Evolutionary conservation across 2,888 invertebrate species (phyloP).

Genomic region (Xanthia togata): DNA sequence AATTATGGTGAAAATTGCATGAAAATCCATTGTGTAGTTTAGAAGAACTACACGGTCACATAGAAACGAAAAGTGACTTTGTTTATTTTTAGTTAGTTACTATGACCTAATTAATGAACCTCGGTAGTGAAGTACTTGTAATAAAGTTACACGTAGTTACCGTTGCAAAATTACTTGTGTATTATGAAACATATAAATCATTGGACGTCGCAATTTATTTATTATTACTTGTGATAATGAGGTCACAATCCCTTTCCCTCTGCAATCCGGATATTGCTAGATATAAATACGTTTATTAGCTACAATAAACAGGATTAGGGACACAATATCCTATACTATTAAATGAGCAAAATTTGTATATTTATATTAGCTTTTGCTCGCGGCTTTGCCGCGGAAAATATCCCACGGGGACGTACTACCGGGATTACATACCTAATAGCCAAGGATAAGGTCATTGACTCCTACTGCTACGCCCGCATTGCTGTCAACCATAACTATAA

Average conservation of each 20-base stretch:
- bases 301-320: constrained; percentile 6
- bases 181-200: constrained; percentile 1
- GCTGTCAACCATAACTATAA: too few species aligned
- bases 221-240: constrained; percentile 24
- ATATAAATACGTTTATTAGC: constrained; percentile 19
- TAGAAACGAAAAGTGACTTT: neutral
- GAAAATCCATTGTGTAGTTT: neutral
- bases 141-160: neutral
- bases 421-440: too few species aligned
- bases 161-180: constrained; percentile 1
- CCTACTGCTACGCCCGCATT: too few species aligned
- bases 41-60: neutral
- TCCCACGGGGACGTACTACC: too few species aligned
- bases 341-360: too few species aligned
- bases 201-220: neutral
- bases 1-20: neutral
- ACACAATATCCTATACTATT: neutral
- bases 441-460: too few species aligned
- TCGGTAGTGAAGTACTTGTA: neutral
- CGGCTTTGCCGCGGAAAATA: too few species aligned
- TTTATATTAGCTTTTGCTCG: too few species aligned
- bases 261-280: constrained; percentile 23
- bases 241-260: constrained; percentile 5
- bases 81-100: neutral
- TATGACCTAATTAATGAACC: neutral